Evolutionary conservation across 2,113 vertebrate genomes (phyloP), one percentile per base, ranked within the genome.

Genomic region (Eupsittula cactorum): DNA sequence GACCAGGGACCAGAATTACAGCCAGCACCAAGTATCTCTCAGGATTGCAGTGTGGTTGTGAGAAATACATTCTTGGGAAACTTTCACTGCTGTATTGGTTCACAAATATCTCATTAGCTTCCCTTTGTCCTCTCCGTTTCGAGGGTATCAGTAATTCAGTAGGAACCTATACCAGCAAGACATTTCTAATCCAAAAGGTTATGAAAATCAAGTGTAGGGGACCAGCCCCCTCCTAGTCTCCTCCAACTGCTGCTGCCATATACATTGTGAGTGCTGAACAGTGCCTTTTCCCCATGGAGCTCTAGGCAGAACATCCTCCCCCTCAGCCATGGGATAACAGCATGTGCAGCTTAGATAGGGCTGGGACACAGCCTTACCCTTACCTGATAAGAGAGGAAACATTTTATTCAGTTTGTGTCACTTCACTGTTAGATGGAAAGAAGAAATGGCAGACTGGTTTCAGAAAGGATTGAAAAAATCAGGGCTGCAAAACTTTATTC

Each of bases 401-500:
- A 2, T 74, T 74, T 53, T 69, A 41, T 69, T 49, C 35, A 1
- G 82, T 95, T 82, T 65, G 6, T 75, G 60, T 81, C 64, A 29
- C 49, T 77, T 70, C 47, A 37, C 6, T 55, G 8, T 23, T 64
- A 68, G 1, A 33, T 1, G 0, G 41, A 82, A 95, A 39, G 47
- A 86, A 88, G 39, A 88, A 88, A 94, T 33, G 21, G 29, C 25
- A 86, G 70, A 9, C 77, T 83, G 53, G n/a, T 60, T 75, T 75
- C 55, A 92, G 68, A 27, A 3, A 41, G 46, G 31, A 41, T 62
- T 16, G 83, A 60, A 93, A 95, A 92, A 95, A 73, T 69, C 86
- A 79, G 47, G 39, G 27, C 50, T 42, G 33, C 39, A 71, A 24
- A 49, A 57, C 76, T 82, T 75, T 88, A 86, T 93, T 94, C 76